Base-by-base conservation (phyloP, 2,113 vertebrate species). In the Rallus limicola region DNA sequence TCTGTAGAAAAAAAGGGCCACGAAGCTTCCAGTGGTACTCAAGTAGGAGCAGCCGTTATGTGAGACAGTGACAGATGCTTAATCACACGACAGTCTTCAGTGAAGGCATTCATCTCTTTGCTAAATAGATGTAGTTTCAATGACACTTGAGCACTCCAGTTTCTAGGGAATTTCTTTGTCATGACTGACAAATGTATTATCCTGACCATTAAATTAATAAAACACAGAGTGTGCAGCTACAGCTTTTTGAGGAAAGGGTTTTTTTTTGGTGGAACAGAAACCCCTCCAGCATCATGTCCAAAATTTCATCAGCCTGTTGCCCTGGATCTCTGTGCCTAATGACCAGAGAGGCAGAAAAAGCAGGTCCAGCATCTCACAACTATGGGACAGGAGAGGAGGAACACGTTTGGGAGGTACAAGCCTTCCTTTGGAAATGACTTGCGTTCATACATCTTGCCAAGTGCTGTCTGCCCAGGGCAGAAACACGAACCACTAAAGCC, bases 131-230 rank as follows among this genome's bases (percentile, higher is more conserved):
- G 96, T 88, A 92, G 92, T 87, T 93, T 88, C 95, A 96, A 31
- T 97, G 97, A 96, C 94, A 97, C 87, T 96, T 58, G 82, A 96
- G 53, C 88, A 26, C 82, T 92, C 48, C 52, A 34, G 82, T 92
- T 96, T 86, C 93, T 38, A 56, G 86, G 95, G 97, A 88, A 97
- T 97, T 97, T 96, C 92, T 89, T 89, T 88, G 93, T 89, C 90
- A 58, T 94, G 94, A 91, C 95, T 85, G 88, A 96, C 92, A 94
- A 89, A 97, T 97, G 90, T 95, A 95, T 97, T 97, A 95, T 93
- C 86, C 53, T 88, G 86, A 72, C 86, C 85, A 44, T 95, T 92
- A 95, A 91, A 94, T 95, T 83, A 93, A 94, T 94, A 88, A 74
- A 92, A 78, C 2, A 4, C 67, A 26, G 78, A 63, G 58, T 76